Percentiles rank a stretch among this genome's conserved stretches.
phyloP scores from a whole-genome alignment of 2,113 vertebrate genomes.

The Pithys albifrons region DNA sequence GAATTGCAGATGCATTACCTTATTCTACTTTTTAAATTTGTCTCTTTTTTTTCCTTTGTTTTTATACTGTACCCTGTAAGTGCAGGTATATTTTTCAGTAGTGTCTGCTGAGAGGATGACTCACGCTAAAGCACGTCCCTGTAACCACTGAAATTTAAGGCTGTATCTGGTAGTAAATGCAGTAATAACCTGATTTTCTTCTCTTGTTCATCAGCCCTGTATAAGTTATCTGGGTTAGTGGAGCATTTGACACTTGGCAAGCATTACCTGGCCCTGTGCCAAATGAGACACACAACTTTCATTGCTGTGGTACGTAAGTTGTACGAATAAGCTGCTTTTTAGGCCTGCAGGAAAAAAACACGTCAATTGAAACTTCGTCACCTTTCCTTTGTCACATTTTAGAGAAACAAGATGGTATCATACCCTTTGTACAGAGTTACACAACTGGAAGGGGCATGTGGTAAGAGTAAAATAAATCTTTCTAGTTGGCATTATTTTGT shows the following conservation, averaged over 20 bases:
- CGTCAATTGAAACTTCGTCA: not conserved
- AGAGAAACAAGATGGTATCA: not conserved
- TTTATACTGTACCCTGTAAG: not conserved
- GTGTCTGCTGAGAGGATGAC: not conserved
- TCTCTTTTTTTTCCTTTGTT: not conserved
- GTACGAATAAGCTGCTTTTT: not conserved
- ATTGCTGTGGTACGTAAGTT: not conserved
- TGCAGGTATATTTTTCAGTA: not conserved
- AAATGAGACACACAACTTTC: not conserved
- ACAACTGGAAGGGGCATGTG: not conserved
- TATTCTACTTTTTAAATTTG: not conserved
- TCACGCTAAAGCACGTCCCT: not conserved
- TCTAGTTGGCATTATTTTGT: not conserved
- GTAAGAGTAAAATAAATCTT: not conserved
- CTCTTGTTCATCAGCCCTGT: not conserved
- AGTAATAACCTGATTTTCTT: not conserved
- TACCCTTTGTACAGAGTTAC: not conserved
- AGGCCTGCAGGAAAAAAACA: not conserved
- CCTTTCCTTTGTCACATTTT: not conserved
- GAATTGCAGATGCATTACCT: not conserved
- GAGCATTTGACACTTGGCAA: not conserved
- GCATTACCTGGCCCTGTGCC: not conserved
- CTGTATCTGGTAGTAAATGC: not conserved
- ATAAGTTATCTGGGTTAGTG: not conserved
- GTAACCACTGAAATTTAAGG: not conserved